Base-by-base conservation (phyloP, 2,888 invertebrate genomes). In the Drosophila algonquin region DNA sequence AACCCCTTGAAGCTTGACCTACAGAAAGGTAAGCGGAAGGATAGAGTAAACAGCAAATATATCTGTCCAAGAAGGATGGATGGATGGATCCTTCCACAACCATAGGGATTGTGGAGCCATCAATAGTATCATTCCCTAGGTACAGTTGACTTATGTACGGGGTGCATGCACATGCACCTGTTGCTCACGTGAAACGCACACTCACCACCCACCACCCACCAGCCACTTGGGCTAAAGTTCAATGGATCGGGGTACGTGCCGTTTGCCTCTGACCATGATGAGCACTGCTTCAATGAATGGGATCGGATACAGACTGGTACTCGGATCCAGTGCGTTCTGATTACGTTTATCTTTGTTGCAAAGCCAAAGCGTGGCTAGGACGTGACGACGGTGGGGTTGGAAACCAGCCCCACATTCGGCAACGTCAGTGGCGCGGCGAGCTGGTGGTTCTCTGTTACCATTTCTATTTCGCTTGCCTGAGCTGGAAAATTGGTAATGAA, bases 401-500 rank as follows among this genome's bases (percentile, higher is more conserved):
- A 48, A 30, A 21, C 46, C 40, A 18, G 56, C 48, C 45, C 48
- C 47, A 40, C 54, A 54, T 57, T 56, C 54, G 45, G 64, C 75
- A 77, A 58, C 64, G 72, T 74, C 71, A 77, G 44, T 2, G 32
- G 1, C 10, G n/a, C 7, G 40, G 6, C 2, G 35, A 50, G 16
- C 56, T n/a, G 44, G 51, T 24, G 46, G 18, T 32, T 32, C 32
- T 8, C 50, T 58, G 27, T 63, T 59, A 62, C 53, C 64, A 63
- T 70, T 75, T 80, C 71, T 51, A 68, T 57, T 70, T 68, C 63
- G 64, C 62, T 64, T 60, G 57, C 44, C 63, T 65, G 70, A 72
- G 69, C 76, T 84, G 72, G 56, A 67, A 83, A 87, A 85, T 87
- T 75, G 82, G 74, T 81, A 84, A 84, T 87, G 68, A 87, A 85